Evolutionary conservation across 2,888 invertebrate species (phyloP).

Genomic region (Macropis europaea): DNA sequence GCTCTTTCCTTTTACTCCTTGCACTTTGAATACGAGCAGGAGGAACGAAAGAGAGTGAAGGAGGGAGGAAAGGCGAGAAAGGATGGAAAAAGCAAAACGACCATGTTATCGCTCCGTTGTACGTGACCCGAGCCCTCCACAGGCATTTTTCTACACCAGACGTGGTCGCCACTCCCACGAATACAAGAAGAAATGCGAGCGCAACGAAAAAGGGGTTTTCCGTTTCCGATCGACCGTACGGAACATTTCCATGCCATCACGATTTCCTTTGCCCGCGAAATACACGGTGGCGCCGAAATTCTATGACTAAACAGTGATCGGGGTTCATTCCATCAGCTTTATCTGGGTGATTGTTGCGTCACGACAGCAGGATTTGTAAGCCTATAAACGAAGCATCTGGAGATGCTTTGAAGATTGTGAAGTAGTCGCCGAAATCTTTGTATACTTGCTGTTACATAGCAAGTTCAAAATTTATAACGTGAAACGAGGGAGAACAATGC

Average conservation of each 20-base stretch:
- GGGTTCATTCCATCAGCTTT: too few species aligned
- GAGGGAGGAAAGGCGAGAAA: background rate
- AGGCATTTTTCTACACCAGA: constrained; percentile 65
- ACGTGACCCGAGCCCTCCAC: constrained; percentile 70
- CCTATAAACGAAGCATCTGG: too few species aligned
- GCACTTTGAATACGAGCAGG: constrained; percentile 66
- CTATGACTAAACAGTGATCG: too few species aligned
- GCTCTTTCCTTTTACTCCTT: constrained; percentile 60
- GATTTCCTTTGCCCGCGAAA: constrained; percentile 22
- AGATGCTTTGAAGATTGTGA: too few species aligned
- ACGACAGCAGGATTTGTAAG: too few species aligned
- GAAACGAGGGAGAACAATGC: too few species aligned
- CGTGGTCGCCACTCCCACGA: constrained; percentile 34
- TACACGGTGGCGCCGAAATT: too few species aligned
- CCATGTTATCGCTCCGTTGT: constrained; percentile 71
- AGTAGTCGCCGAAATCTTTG: too few species aligned
- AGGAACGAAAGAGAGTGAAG: constrained; percentile 29
- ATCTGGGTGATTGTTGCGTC: too few species aligned
- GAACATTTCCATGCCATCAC: constrained; percentile 24
- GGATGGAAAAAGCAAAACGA: constrained; percentile 41
- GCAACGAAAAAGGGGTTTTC: constrained; percentile 33
- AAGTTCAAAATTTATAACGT: too few species aligned
- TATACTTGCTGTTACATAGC: too few species aligned
- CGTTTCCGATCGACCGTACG: constrained; percentile 41
- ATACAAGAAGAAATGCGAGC: constrained; percentile 38